phyloP scores from a whole-genome alignment of 2,888 invertebrate genomes.

The Vannuccia rotundouncinata region DNA sequence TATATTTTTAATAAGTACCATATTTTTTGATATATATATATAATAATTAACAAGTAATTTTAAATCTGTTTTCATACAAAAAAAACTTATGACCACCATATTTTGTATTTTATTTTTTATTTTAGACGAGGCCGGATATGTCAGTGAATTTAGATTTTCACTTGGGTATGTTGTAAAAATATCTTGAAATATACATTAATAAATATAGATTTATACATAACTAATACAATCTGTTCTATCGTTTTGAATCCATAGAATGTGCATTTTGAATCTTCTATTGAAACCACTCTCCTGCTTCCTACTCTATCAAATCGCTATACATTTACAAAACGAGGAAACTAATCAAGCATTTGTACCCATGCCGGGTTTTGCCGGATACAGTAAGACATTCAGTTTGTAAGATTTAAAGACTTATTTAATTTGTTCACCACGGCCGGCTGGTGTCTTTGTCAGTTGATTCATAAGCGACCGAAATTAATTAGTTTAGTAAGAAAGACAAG shows the following conservation, averaged over 20 bases:
- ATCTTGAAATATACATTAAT: not conserved
- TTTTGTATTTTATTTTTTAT: too few relatives aligned
- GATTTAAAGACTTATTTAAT: too few relatives aligned
- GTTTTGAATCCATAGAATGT: not conserved
- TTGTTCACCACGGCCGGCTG: too few relatives aligned
- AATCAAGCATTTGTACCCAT: not conserved
- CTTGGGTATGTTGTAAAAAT: not conserved
- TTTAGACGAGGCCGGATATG: not conserved
- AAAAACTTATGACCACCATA: too few relatives aligned
- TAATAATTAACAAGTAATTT: not conserved
- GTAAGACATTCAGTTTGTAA: too few relatives aligned
- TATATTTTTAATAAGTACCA: not conserved
- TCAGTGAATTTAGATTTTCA: not conserved
- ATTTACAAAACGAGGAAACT: not conserved
- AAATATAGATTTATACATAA: not conserved
- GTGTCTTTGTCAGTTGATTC: too few relatives aligned
- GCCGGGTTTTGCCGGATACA: not conserved
- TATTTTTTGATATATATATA: not conserved
- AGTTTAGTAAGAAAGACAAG: too few relatives aligned
- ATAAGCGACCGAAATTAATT: too few relatives aligned
- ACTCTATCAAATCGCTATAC: not conserved
- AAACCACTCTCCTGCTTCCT: not conserved
- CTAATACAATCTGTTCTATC: not conserved
- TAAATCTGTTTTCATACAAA: not conserved
- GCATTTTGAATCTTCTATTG: not conserved